Percentiles rank a stretch among this genome's conserved stretches.
These are phyloP conservation scores for Saccopteryx bilineata DNA, from an alignment of 2,113 vertebrate genomes.

Conservation along the genomic window DNA sequence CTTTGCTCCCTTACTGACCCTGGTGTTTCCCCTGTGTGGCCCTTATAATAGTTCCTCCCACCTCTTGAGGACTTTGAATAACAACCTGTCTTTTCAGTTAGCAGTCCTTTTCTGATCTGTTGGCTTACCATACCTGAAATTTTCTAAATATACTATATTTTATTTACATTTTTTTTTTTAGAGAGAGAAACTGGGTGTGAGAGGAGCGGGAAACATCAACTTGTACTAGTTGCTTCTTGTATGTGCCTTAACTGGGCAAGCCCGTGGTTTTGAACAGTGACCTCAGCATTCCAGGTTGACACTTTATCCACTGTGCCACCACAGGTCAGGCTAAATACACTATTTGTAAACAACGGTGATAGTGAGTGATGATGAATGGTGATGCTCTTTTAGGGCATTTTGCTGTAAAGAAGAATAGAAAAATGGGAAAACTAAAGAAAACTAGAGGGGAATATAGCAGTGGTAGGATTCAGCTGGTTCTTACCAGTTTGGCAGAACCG, in stretches of 20 bases:
- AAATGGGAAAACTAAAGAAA: background rate
- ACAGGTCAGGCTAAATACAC: background rate
- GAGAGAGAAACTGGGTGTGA: too few relatives aligned
- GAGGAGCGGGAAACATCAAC: too few relatives aligned
- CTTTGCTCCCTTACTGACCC: background rate
- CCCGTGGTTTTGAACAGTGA: too few relatives aligned
- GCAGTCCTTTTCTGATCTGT: background rate
- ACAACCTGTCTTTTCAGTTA: background rate
- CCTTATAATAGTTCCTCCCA: background rate
- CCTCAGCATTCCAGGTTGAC: too few relatives aligned
- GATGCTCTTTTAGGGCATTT: background rate
- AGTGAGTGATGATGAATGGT: background rate
- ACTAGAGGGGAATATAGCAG: background rate
- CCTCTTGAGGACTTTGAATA: background rate
- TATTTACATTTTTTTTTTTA: background rate
- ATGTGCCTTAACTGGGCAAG: too few relatives aligned
- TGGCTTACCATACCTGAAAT: background rate
- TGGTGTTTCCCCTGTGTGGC: background rate
- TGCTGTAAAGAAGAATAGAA: background rate
- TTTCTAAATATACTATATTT: slow-evolving; percentile 2
- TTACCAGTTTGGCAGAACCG: too few relatives aligned
- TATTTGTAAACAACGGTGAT: background rate
- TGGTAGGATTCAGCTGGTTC: too few relatives aligned
- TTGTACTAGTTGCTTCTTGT: too few relatives aligned
- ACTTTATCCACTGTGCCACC: too few relatives aligned